Conservation (phyloP, 2,888 invertebrate species). For the Lottia scabra region DNA sequence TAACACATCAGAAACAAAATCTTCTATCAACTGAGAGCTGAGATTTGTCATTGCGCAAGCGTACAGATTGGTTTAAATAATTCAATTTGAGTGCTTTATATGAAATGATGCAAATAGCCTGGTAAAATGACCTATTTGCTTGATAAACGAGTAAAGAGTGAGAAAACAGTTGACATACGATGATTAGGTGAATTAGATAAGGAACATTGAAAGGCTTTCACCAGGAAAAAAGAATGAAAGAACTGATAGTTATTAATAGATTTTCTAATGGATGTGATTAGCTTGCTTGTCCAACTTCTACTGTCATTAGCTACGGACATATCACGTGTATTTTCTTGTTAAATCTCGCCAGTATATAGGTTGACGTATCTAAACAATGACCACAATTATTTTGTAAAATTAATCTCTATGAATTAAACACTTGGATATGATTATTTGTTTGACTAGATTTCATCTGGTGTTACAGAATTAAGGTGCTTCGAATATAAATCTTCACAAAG, state of each 20-base stretch:
- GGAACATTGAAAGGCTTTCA: constrained; percentile 34
- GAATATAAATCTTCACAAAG: no score
- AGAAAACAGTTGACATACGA: constrained; percentile 35
- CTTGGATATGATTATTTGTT: no score
- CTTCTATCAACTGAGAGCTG: no score
- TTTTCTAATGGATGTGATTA: background rate
- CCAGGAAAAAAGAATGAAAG: background rate
- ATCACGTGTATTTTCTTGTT: background rate
- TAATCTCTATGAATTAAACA: no score
- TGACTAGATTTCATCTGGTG: no score
- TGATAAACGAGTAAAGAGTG: constrained; percentile 14
- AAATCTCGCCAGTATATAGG: background rate
- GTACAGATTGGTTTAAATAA: constrained; percentile 4
- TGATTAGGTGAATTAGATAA: constrained; percentile 33
- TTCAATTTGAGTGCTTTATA: constrained; percentile 23
- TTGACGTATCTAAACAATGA: background rate
- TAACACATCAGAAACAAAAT: no score
- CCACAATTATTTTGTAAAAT: no score
- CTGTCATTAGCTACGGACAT: background rate
- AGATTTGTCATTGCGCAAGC: background rate
- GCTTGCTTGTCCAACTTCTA: background rate
- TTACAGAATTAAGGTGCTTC: no score
- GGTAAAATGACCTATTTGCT: constrained; percentile 16
- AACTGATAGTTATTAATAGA: background rate
- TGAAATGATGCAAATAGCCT: constrained; percentile 27